Evolutionary conservation across 2,113 vertebrate species (phyloP).

Genomic region (Oncorhynchus nerka): DNA sequence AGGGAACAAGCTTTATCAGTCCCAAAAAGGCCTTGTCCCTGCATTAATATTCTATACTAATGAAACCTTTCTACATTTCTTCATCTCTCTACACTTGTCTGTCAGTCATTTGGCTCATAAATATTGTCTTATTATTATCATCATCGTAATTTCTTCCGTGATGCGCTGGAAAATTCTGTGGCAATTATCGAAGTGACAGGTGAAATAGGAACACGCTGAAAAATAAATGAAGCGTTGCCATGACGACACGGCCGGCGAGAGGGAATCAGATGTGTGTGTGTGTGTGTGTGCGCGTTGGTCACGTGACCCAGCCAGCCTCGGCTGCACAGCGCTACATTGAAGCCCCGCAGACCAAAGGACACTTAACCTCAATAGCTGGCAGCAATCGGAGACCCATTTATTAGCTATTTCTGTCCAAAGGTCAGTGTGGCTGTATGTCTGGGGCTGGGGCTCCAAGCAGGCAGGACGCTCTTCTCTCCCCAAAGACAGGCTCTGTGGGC

Average conservation of each 20-base stretch:
- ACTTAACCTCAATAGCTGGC: slow-evolving; percentile 78
- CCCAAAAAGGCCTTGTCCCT: slow-evolving; percentile 58
- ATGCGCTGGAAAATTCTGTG: slow-evolving; percentile 79
- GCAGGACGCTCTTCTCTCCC: slow-evolving; percentile 2
- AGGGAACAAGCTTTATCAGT: slow-evolving; percentile 62
- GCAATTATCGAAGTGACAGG: slow-evolving; percentile 80
- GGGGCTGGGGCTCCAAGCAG: slow-evolving; percentile 11
- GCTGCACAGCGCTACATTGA: slow-evolving; percentile 66
- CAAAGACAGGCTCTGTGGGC: slow-evolving; percentile 27
- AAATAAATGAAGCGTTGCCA: slow-evolving; percentile 84
- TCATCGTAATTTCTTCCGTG: slow-evolving; percentile 51
- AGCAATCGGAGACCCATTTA: slow-evolving; percentile 73
- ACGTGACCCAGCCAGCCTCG: slow-evolving; percentile 68
- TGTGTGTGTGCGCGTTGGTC: slow-evolving; percentile 49
- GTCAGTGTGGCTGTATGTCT: slow-evolving; percentile 65
- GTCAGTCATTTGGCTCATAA: slow-evolving; percentile 64
- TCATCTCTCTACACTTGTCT: slow-evolving; percentile 50
- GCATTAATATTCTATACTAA: slow-evolving; percentile 70
- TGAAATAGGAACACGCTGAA: slow-evolving; percentile 75
- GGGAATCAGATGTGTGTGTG: slow-evolving; percentile 70
- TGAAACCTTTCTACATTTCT: slow-evolving; percentile 54
- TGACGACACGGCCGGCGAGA: slow-evolving; percentile 69
- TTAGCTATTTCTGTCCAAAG: slow-evolving; percentile 70
- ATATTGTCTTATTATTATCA: slow-evolving; percentile 74
- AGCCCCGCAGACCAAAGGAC: slow-evolving; percentile 68